phyloP scores from a whole-genome alignment of 1,140 invertebrate species.

The Pachypsylla venusta region DNA sequence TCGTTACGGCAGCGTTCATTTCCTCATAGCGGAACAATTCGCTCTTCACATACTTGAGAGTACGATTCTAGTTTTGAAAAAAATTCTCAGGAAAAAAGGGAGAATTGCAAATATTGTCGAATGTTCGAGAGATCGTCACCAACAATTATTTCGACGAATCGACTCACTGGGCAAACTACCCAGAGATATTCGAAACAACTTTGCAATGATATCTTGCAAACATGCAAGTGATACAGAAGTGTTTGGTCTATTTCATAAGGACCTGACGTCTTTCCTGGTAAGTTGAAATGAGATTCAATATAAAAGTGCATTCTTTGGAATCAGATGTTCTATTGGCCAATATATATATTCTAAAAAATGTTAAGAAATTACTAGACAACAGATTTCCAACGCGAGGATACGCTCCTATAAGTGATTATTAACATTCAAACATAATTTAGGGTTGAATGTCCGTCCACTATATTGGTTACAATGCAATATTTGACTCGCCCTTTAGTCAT shows the following conservation, averaged over 20 bases:
- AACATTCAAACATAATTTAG: too few relatives aligned
- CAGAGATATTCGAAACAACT: background rate
- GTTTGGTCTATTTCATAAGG: background rate
- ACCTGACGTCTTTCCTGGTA: background rate
- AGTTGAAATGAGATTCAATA: too few relatives aligned
- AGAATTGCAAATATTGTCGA: background rate
- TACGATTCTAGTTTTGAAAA: background rate
- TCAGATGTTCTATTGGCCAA: too few relatives aligned
- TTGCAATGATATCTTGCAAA: background rate
- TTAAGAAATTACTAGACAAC: too few relatives aligned
- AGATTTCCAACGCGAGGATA: too few relatives aligned
- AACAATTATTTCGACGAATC: background rate
- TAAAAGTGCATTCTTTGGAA: too few relatives aligned
- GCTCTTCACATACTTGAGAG: background rate
- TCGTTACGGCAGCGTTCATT: background rate
- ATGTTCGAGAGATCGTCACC: background rate
- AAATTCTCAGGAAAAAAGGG: background rate
- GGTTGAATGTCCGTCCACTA: too few relatives aligned
- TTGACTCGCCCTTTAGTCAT: too few relatives aligned
- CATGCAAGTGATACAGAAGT: too few relatives aligned
- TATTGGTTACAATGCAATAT: too few relatives aligned
- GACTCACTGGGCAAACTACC: background rate
- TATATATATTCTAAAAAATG: too few relatives aligned
- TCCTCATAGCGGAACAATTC: background rate
- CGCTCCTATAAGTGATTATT: too few relatives aligned